Conservation (phyloP, 1,140 invertebrate species). For the Caenorhabditis latens region DNA sequence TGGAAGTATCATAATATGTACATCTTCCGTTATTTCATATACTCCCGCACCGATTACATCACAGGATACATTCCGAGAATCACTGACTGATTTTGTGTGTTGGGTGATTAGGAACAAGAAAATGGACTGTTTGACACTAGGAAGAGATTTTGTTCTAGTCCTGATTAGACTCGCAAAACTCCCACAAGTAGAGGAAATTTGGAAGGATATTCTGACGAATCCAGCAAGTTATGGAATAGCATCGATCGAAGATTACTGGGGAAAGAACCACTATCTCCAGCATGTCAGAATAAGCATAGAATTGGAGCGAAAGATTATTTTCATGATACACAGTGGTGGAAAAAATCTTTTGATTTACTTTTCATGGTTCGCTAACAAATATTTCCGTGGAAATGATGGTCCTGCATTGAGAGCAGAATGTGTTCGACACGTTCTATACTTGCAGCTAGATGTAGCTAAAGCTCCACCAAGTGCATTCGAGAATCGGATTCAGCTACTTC, state of each 20-base stretch:
- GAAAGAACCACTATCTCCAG: not conserved
- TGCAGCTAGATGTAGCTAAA: not conserved
- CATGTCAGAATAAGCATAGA: constrained; percentile 4
- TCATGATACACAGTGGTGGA: constrained; percentile 18
- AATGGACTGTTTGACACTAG: constrained; percentile 39
- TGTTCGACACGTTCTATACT: constrained; percentile 14
- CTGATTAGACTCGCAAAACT: not conserved
- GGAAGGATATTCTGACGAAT: constrained; percentile 53
- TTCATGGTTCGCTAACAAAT: not conserved
- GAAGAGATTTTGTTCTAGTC: constrained; percentile 43
- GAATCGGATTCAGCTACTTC: not conserved
- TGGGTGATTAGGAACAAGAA: constrained; percentile 15
- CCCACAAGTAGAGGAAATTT: constrained; percentile 9
- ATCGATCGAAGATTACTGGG: not conserved
- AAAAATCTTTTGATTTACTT: not conserved
- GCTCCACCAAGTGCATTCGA: not conserved
- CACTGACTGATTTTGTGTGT: not conserved
- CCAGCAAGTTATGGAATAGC: constrained; percentile 8
- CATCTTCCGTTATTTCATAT: not conserved
- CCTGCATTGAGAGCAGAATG: constrained; percentile 6
- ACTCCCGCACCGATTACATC: not conserved
- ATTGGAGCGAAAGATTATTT: not conserved
- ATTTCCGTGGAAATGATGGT: constrained; percentile 11
- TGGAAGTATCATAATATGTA: constrained; percentile 3
- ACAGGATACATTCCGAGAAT: constrained; percentile 34